Conservation (phyloP, 2,888 invertebrate genomes). For the Tetranychus piercei region DNA sequence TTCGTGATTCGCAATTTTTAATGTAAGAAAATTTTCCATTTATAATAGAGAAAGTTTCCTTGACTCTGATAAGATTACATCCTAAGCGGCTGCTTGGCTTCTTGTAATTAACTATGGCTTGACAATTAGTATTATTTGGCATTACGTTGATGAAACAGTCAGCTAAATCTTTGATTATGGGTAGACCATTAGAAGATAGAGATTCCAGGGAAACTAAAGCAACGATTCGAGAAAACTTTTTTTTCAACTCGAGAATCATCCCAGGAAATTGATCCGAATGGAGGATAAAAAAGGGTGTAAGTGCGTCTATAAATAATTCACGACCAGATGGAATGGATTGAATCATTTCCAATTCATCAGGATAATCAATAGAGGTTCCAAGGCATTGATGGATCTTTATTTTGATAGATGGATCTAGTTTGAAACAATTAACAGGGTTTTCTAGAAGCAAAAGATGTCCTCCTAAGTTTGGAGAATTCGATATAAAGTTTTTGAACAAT, state of each 20-base stretch:
- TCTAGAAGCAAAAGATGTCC: neutral
- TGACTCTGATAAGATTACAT: neutral
- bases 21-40: neutral
- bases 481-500: neutral
- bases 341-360: neutral
- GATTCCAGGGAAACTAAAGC: neutral
- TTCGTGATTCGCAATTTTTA: neutral
- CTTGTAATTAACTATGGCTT: neutral
- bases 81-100: neutral
- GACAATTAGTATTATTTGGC: neutral
- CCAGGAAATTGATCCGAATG: neutral
- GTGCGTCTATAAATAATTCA: conserved; percentile 1
- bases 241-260: neutral
- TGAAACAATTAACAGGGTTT: neutral
- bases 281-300: neutral
- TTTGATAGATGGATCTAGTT: neutral
- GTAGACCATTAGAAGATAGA: neutral
- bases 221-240: neutral
- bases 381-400: neutral
- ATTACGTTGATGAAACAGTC: neutral
- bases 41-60: neutral
- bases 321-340: neutral
- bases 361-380: neutral
- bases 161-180: neutral
- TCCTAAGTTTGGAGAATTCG: neutral